A percentile compares a stretch with the other conserved stretches of the same genome.
These are phyloP conservation scores for Carassius gibelio DNA, from an alignment of 2,113 vertebrate species.

Conservation along the genomic window DNA sequence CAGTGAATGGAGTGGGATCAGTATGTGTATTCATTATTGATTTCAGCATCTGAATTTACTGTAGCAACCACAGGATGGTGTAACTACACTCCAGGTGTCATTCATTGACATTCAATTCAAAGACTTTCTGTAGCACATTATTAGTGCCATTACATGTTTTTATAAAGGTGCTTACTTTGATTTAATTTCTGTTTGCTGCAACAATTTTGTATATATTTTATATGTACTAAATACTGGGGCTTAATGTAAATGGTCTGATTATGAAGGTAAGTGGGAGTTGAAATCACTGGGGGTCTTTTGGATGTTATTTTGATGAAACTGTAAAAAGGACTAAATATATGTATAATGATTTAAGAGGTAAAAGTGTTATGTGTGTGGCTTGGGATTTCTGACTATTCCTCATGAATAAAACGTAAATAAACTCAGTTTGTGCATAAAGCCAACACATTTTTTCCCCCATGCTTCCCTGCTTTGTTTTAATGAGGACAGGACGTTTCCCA, in stretches of 20 bases:
- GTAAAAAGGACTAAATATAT: neutral
- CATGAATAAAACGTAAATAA: conserved; percentile 4
- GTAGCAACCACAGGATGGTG: conserved; percentile 3
- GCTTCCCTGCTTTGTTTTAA: neutral
- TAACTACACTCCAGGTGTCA: conserved; percentile 2
- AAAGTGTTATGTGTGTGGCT: neutral
- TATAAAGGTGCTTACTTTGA: conserved; percentile 13
- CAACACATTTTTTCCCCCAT: neutral
- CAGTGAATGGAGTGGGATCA: neutral
- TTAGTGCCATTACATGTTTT: neutral
- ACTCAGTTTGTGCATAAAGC: neutral
- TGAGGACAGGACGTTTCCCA: neutral
- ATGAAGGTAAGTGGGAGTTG: neutral
- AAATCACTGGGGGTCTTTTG: neutral
- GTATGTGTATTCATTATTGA: conserved; percentile 22
- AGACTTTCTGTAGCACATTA: neutral
- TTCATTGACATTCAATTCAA: conserved; percentile 16
- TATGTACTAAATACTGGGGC: neutral
- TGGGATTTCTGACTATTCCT: neutral
- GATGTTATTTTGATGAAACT: neutral
- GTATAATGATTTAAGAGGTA: too few relatives aligned
- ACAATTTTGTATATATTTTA: neutral
- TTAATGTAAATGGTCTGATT: conserved; percentile 8
- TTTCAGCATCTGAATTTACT: conserved; percentile 35
- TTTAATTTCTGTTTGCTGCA: neutral